Evolutionary conservation across 2,113 vertebrate genomes (phyloP).

Genomic region (Spizaetus ornatus): DNA sequence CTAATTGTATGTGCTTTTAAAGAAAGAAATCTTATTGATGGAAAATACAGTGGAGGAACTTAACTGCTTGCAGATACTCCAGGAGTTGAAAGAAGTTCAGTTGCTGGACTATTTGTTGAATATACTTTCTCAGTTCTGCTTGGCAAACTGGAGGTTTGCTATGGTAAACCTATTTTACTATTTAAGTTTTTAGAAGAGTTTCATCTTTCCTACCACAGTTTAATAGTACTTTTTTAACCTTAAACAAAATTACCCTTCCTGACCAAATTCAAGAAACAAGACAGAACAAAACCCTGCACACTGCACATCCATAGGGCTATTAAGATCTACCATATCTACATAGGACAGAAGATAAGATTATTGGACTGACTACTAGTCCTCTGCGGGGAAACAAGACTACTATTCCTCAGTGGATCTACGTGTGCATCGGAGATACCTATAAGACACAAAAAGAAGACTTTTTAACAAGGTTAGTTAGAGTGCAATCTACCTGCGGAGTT

Average conservation of each 20-base stretch:
- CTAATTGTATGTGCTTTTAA: not conserved
- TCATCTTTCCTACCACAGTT: slow-evolving; percentile 8
- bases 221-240: not conserved
- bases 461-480: slow-evolving; percentile 78
- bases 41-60: not conserved
- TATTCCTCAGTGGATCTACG: slow-evolving; percentile 75
- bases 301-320: slow-evolving; percentile 74
- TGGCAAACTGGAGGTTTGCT: slow-evolving; percentile 12
- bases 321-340: slow-evolving; percentile 78
- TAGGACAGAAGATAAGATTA: slow-evolving; percentile 80
- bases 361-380: slow-evolving; percentile 78
- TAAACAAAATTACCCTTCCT: not conserved
- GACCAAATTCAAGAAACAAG: slow-evolving; percentile 28
- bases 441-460: slow-evolving; percentile 77
- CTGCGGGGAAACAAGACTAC: slow-evolving; percentile 74
- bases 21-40: not conserved
- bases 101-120: not conserved
- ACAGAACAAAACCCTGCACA: slow-evolving; percentile 56
- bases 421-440: slow-evolving; percentile 73
- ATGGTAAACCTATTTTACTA: not conserved
- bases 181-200: not conserved
- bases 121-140: not conserved
- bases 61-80: not conserved
- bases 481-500: slow-evolving; percentile 58
- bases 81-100: not conserved